Conservation (phyloP, 2,113 vertebrate genomes). For the Ptilorrhoa leucosticta region DNA sequence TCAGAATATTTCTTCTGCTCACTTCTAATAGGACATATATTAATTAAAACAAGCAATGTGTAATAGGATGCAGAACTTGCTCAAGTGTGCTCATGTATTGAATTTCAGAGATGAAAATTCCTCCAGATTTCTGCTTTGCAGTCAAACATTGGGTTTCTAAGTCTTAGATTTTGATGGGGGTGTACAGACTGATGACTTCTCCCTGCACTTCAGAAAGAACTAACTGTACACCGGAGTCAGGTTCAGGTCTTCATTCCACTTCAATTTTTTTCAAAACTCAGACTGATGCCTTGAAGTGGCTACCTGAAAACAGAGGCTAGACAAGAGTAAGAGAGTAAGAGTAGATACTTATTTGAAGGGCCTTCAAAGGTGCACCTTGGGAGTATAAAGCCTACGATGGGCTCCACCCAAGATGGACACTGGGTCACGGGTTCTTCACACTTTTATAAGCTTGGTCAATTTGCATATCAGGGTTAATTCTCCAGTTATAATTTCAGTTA, state of each 20-base stretch:
- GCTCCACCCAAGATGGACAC: no score
- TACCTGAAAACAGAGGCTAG: no score
- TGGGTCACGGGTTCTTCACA: no score
- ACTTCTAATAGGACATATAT: neutral
- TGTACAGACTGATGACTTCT: neutral
- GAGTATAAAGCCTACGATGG: no score
- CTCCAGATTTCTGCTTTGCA: neutral
- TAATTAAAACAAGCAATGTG: slow-evolving; percentile 37
- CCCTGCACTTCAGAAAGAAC: neutral
- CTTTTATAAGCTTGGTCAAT: no score
- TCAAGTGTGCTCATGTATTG: neutral
- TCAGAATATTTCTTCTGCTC: neutral
- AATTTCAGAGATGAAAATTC: slow-evolving; percentile 27
- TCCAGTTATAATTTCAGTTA: no score
- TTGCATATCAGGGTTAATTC: no score
- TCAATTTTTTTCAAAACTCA: neutral
- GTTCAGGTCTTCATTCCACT: neutral
- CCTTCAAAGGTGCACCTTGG: no score
- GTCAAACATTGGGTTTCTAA: neutral
- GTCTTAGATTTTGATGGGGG: neutral
- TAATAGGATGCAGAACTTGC: neutral
- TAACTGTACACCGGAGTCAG: neutral
- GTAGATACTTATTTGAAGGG: no score
- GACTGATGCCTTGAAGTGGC: no score
- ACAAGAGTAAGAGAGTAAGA: no score